A percentile compares a stretch with the other conserved stretches of the same genome.
phyloP scores from a whole-genome alignment of 1,140 invertebrate genomes.

The Parasteatoda tepidariorum region DNA sequence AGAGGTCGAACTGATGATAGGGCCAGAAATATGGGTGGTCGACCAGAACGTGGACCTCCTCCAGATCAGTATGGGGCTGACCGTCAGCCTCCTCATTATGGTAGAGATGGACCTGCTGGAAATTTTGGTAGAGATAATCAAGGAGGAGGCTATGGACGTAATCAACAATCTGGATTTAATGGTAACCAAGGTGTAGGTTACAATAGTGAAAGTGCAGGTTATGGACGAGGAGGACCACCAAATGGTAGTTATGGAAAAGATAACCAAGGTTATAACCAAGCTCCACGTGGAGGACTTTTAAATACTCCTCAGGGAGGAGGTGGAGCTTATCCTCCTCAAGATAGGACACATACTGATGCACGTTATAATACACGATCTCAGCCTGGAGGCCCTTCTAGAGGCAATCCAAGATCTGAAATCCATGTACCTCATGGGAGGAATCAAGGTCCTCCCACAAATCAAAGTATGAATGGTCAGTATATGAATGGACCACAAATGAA shows the following conservation, averaged over 20 bases:
- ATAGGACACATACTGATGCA: neutral
- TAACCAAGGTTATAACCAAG: neutral
- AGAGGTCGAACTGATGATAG: constrained; percentile 6
- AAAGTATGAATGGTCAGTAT: constrained; percentile 1
- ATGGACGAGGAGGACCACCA: neutral
- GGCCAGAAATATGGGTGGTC: neutral
- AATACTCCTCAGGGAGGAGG: neutral
- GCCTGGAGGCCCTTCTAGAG: neutral
- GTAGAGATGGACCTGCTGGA: neutral
- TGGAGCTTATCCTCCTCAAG: constrained; percentile 3
- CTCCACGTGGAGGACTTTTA: constrained; percentile 1
- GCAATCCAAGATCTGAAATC: neutral
- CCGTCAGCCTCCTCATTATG: neutral
- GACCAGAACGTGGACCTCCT: neutral
- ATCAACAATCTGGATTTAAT: neutral
- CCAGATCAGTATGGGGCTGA: neutral
- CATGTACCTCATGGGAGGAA: neutral
- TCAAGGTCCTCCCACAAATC: neutral
- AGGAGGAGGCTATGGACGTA: neutral
- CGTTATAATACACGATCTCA: neutral
- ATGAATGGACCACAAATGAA: constrained; percentile 9
- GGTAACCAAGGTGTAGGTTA: neutral
- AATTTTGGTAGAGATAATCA: neutral
- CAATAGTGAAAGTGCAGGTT: neutral
- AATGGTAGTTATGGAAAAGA: neutral